phyloP scores from a whole-genome alignment of 2,113 vertebrate genomes.

The Neoarius graeffei region DNA sequence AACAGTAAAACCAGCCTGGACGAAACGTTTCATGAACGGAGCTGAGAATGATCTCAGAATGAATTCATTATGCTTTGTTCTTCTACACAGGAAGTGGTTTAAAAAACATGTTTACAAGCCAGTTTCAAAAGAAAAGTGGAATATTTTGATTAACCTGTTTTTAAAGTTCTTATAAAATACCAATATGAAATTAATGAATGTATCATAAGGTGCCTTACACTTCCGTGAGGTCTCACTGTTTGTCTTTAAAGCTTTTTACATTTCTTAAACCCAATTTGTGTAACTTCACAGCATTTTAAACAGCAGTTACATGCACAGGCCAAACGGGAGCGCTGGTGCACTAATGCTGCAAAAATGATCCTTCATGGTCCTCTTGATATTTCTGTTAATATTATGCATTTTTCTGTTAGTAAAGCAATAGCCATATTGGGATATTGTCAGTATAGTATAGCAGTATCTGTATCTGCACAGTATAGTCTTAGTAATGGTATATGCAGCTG shows the following conservation, averaged over 20 bases:
- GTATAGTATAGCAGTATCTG: background rate
- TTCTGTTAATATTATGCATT: background rate
- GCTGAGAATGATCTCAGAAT: background rate
- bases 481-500: background rate
- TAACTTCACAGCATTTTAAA: background rate
- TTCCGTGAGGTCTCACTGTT: background rate
- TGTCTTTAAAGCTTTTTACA: too few species aligned
- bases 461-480: background rate
- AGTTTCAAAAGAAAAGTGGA: background rate
- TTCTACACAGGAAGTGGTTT: background rate
- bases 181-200: background rate
- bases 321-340: background rate
- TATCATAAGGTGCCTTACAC: too few species aligned
- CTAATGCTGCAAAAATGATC: background rate
- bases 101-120: background rate
- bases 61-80: background rate
- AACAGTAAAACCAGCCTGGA: background rate
- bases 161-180: background rate
- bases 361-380: background rate
- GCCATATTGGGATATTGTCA: background rate
- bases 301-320: background rate
- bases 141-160: background rate
- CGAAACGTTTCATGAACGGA: background rate
- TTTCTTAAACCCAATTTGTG: background rate
- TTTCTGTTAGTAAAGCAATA: background rate